Evolutionary conservation across 2,113 vertebrate genomes (phyloP), one percentile per base, ranked within the genome.

Genomic region (Bothrops jararaca): DNA sequence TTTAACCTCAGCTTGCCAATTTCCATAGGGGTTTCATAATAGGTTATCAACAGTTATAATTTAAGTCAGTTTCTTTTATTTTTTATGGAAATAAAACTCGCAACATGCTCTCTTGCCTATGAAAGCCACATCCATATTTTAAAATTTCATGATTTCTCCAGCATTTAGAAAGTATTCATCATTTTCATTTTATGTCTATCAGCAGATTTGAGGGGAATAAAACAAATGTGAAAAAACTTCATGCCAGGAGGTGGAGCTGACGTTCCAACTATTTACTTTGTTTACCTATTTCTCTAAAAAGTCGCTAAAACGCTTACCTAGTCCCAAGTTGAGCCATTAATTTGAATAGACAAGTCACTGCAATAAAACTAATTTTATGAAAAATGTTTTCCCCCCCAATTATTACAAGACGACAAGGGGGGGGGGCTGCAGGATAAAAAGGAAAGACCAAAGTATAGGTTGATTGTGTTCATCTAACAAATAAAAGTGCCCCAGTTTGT

Each of bases 181-280:
- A 23, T 91, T 87, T 2, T 45, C 13, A 10, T 39, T 88, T 69
- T 69, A 52, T 52, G 8, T 48, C 1, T 34, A 54, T 34, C 7
- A 23, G 13, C 20, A 23, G 26, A 4, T 87, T 86, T 34, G 34
- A 13, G 69, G 7, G 23, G 20, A 20, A n/a, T 50, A 52, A 26
- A 42, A 29, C 6, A 24, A 26, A 50, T 60, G 45, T 60, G 1
- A 1, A 20, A 54, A 90, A 92, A 23, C 85, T 5, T 0, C 18
- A 0, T 93, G 42, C 97, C 97, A 96, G 96, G 92, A 93, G 97
- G 96, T 96, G 97, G 97, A 96, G 97, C 96, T 97, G 95, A 96
- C 95, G 94, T 93, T 97, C 95, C 95, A 97, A 93, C 92, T 80
- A 60, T 45, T 96, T 97, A 9, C 24, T 52, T 85, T 93, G 92